A percentile compares a stretch with the other conserved stretches of the same genome.
phyloP scores from a whole-genome alignment of 2,797 vertebrate genomes.

The Fundulus diaphanus region DNA sequence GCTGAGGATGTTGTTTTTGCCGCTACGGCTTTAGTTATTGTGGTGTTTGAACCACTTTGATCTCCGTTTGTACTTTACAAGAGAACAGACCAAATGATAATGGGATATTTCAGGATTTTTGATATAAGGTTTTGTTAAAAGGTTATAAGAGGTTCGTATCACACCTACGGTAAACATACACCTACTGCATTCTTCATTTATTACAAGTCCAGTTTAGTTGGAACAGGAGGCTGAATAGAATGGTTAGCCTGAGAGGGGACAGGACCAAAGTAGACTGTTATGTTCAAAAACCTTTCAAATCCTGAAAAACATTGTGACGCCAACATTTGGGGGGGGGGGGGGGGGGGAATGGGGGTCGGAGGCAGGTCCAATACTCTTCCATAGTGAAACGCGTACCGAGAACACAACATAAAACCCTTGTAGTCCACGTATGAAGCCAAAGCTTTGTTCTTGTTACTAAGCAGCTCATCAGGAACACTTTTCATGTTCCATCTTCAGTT shows the following conservation, averaged over 20 bases:
- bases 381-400: not conserved
- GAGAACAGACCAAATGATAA: conserved; percentile 47
- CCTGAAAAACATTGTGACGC: not conserved
- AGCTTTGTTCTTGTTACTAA: not conserved
- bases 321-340: not conserved
- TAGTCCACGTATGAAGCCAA: not conserved
- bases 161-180: not conserved
- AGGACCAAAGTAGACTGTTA: not conserved
- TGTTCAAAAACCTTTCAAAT: not conserved
- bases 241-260: not conserved
- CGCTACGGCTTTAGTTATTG: conserved; percentile 58
- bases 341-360: not conserved
- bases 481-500: not conserved
- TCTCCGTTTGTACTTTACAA: conserved; percentile 55
- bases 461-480: not conserved
- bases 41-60: conserved; percentile 51
- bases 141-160: not conserved
- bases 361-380: not conserved
- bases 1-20: conserved; percentile 56
- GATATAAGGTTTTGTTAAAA: not conserved
- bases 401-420: not conserved
- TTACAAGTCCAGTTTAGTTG: not conserved
- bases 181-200: not conserved
- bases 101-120: not conserved
- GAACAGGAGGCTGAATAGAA: not conserved